Base-by-base conservation (phyloP, 2,888 invertebrate genomes). In the Yponomeuta plumbellus region DNA sequence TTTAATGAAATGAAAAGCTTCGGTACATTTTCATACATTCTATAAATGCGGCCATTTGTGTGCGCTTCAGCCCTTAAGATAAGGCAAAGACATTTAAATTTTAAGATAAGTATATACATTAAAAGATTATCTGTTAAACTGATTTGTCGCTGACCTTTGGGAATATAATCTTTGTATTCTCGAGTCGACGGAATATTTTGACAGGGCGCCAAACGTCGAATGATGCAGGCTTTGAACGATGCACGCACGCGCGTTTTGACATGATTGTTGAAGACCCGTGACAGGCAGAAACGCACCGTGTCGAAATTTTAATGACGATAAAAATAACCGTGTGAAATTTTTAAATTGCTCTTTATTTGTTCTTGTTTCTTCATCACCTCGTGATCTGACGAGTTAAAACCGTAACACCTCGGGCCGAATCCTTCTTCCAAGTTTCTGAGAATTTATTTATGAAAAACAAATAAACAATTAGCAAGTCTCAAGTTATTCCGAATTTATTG, bases 311-410 rank as follows among this genome's bases (percentile, higher is more conserved):
- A 73, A 77, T 75, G 74, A 71, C 73, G 69, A 67, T 67, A 69
- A 75, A 75, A 76, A 75, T 66, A 76, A 71, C 71, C 76, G 71
- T 76, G 73, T 76, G 73, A 75, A 76, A 77, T 74, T 68, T 71
- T 26, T 22, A 26, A 26, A n/a, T n/a, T 26, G 23, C 44, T 17
- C 17, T 52, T 34, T 34, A 6, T 34, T 34, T 34, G 34, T 34
- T 34, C 34, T 34, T 34, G 34, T 34, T 34, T 34, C 34, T 34
- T 34, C 34, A 34, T 34, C 6, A 34, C 5, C 34, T 34, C 8
- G 34, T 8, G 34, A 34, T 34, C 34, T 34, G 34, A 34, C 34
- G 34, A 34, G 34, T 34, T 34, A 8, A 6, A 34, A 34, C 34
- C 34, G 34, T 34, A 5, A 0, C 8, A 1, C 34, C 34, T 34